Evolutionary conservation across 2,888 invertebrate genomes (phyloP).

Genomic region (Anodontia alba): DNA sequence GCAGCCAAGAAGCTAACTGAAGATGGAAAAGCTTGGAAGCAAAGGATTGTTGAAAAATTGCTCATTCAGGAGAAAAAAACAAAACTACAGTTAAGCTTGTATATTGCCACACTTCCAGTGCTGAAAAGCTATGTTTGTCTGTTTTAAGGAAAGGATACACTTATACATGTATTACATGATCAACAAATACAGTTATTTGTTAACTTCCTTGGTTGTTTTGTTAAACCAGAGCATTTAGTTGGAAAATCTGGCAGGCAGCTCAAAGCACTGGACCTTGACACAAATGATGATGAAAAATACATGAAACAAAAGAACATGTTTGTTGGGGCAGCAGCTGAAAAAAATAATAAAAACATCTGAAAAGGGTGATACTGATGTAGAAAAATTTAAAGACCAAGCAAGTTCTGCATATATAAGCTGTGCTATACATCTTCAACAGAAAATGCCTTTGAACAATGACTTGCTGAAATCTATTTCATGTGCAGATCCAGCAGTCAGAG

Average conservation of each 20-base stretch:
- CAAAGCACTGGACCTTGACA: background rate
- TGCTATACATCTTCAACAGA: background rate
- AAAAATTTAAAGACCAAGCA: background rate
- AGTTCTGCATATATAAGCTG: background rate
- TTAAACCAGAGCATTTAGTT: background rate
- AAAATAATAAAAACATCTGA: background rate
- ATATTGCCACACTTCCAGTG: background rate
- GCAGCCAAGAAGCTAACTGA: background rate
- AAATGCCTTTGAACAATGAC: background rate
- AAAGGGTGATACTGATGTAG: background rate
- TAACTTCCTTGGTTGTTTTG: background rate
- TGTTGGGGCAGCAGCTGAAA: background rate
- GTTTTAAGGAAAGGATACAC: background rate
- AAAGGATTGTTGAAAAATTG: background rate
- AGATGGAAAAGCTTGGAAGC: slow-evolving; percentile 3
- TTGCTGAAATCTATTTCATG: background rate
- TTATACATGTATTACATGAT: background rate
- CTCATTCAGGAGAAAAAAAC: background rate
- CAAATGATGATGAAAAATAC: background rate
- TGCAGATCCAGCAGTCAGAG: background rate
- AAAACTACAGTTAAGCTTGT: background rate
- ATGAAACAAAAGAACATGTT: background rate
- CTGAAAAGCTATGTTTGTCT: slow-evolving; percentile 1
- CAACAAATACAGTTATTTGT: background rate
- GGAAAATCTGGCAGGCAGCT: background rate